Evolutionary conservation across 2,888 invertebrate species (phyloP), one percentile per base, ranked within the genome.

Genomic region (Rhamphomyia laevipes): DNA sequence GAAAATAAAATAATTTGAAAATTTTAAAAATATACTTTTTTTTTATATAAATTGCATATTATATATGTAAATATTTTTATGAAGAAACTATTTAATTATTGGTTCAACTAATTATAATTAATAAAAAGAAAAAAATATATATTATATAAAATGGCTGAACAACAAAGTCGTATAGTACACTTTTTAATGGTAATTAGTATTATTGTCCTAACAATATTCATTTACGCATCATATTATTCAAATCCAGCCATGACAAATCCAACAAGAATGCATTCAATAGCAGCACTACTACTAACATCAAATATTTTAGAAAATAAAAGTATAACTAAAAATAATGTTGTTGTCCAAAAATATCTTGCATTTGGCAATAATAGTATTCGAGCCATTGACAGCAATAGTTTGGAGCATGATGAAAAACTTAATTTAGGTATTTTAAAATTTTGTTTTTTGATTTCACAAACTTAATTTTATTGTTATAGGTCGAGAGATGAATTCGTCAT

Each of bases 201-300:
- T 49, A 65, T 72, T 42, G 63, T 71, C 53, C 60, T 74, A 48
- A 71, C 73, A 41, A 68, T 74, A 52, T 69, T 74, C 52, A 68
- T 73, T 30, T 74, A 74, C 58, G 71, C 74, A 35, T 73, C 72
- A 15, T 73, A 73, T 56, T 72, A 69, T 51, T 67, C 68, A 49
- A 64, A 66, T 52, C 62, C 65, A 53, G 58, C 63, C 6, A 54
- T 69, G 23, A 57, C 62, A 45, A 61, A 63, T 17, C 61, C 60
- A 27, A 58, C 59, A 43, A 63, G 63, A 46, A 55, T 67, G 55
- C 62, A 65, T 38, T 51, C 57, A 21, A 42, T 49, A 4, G 47
- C 40, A 44, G 40, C 40, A 17, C 7, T 18, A 18, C n/a, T n/a
- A n/a, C 18, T 21, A 3, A 12, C 15, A 18, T 18, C 40, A 12